phyloP scores from a whole-genome alignment of 1,140 invertebrate species.

The Diorhabda carinulata region DNA sequence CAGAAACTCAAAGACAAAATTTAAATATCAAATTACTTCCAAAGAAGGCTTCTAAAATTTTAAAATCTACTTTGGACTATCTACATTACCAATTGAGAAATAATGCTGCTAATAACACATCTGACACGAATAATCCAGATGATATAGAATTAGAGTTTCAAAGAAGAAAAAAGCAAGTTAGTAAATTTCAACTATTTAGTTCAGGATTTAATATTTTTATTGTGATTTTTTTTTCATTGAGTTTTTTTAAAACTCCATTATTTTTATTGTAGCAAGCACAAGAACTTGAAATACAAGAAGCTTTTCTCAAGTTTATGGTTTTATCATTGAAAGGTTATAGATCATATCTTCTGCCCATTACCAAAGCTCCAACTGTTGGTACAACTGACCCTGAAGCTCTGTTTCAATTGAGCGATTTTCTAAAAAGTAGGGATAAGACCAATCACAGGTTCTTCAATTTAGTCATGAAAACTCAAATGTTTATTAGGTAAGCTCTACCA shows the following conservation, averaged over 20 bases:
- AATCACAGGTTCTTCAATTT: conserved; percentile 89
- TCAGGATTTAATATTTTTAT: not conserved
- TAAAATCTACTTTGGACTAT: conserved; percentile 69
- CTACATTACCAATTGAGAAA: conserved; percentile 48
- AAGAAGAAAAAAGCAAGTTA: conserved; percentile 65
- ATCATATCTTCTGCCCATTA: conserved; percentile 87
- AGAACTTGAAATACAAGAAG: conserved; percentile 94
- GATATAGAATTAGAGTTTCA: conserved; percentile 69
- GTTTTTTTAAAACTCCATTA: not conserved
- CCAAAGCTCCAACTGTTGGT: conserved; percentile 85
- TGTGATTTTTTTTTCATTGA: not conserved
- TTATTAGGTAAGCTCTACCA: conserved; percentile 61
- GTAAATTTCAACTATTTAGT: conserved; percentile 2
- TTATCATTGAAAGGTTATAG: conserved; percentile 89
- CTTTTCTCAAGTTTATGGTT: conserved; percentile 95
- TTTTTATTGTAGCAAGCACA: conserved; percentile 60
- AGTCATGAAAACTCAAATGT: conserved; percentile 93
- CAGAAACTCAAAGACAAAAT: conserved; percentile 77
- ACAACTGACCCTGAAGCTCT: conserved; percentile 92
- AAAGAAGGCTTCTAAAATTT: conserved; percentile 76
- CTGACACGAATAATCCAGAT: conserved; percentile 39
- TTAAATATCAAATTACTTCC: conserved; percentile 82
- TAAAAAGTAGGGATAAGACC: conserved; percentile 68
- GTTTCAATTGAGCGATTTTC: conserved; percentile 88
- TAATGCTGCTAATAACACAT: conserved; percentile 20